Evolutionary conservation across 30 jellyfish, hydroid and myxozoan genomes (phyloP).

Genomic region (Nemopilema nomurai): DNA sequence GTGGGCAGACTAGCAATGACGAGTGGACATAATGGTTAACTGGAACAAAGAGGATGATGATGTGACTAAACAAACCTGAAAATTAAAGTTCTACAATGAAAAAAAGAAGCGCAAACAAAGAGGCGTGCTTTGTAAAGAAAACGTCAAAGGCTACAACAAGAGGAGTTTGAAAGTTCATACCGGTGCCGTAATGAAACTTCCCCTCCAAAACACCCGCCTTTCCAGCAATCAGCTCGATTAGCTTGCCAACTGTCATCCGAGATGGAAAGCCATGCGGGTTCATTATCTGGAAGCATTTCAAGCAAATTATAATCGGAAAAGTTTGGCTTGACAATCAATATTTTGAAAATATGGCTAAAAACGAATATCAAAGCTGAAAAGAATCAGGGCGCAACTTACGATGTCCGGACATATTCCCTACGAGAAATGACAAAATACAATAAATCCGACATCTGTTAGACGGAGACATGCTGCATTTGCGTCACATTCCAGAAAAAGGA

Average conservation of each 20-base stretch:
- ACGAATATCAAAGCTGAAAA: no score
- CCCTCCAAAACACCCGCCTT: slow-evolving; percentile 99
- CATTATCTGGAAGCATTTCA: slow-evolving; percentile 78
- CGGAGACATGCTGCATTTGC: no score
- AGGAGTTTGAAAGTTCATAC: slow-evolving; percentile 23
- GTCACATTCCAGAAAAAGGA: no score
- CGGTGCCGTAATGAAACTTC: slow-evolving; percentile 98
- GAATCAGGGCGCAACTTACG: slow-evolving; percentile 59
- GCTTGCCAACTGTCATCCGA: slow-evolving; percentile 99
- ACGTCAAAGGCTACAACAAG: no score
- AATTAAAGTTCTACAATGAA: no score
- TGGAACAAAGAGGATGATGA: no score
- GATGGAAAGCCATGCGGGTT: slow-evolving; percentile 99
- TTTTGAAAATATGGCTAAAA: no score
- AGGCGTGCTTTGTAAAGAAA: no score
- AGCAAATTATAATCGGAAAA: not conserved
- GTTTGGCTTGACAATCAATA: not conserved
- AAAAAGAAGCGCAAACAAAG: no score
- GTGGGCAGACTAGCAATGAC: no score
- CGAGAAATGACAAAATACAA: not conserved
- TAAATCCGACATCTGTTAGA: slow-evolving; percentile 2
- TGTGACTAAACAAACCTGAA: no score
- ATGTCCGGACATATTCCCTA: slow-evolving; percentile 99
- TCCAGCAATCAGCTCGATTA: slow-evolving; percentile 97
- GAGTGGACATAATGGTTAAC: no score